Percentiles rank a stretch among this genome's conserved stretches.
These are phyloP conservation scores for Patiria miniata DNA, from an alignment of 35 echinoderm and acorn worm species.

Conservation along the genomic window DNA sequence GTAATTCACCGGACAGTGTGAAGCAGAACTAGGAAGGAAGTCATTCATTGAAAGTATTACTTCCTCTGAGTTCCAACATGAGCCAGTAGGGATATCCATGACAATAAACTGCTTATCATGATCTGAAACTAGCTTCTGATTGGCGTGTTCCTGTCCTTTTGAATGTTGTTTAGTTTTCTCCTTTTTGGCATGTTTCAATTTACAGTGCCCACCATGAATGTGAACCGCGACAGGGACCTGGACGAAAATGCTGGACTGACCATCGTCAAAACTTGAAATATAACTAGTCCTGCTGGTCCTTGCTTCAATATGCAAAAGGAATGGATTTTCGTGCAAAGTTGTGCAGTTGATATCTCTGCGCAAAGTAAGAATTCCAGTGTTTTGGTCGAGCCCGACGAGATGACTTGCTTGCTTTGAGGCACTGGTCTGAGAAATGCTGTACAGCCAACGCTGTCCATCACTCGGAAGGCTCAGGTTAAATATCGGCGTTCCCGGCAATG, in stretches of 20 bases:
- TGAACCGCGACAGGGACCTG: slow-evolving; percentile 65
- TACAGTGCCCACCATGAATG: slow-evolving; percentile 82
- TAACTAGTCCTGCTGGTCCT: slow-evolving; percentile 71
- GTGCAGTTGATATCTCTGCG: slow-evolving; percentile 63
- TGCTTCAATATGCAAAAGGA: slow-evolving; percentile 76
- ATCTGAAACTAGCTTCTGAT: slow-evolving; percentile 30
- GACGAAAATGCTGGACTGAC: slow-evolving; percentile 35
- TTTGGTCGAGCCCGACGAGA: slow-evolving; percentile 51
- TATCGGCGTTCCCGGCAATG: slow-evolving; percentile 11
- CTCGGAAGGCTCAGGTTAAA: slow-evolving; percentile 46
- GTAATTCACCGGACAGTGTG: slow-evolving; percentile 33
- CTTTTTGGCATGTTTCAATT: slow-evolving; percentile 54
- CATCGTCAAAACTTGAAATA: slow-evolving; percentile 6
- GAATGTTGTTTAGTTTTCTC: slow-evolving; percentile 50
- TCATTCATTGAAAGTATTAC: slow-evolving; percentile 43
- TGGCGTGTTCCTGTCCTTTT: slow-evolving; percentile 46
- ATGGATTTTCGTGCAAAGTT: slow-evolving; percentile 80
- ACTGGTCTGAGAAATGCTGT: slow-evolving; percentile 56
- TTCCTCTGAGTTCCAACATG: slow-evolving; percentile 60
- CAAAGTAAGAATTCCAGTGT: slow-evolving; percentile 61
- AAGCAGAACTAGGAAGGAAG: slow-evolving; percentile 57
- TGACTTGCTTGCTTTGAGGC: slow-evolving; percentile 64
- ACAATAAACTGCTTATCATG: slow-evolving; percentile 51
- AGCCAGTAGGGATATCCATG: slow-evolving; percentile 58
- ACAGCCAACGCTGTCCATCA: slow-evolving; percentile 38